Conservation (phyloP, 1,140 invertebrate species). For the Branchinecta lynchi region DNA sequence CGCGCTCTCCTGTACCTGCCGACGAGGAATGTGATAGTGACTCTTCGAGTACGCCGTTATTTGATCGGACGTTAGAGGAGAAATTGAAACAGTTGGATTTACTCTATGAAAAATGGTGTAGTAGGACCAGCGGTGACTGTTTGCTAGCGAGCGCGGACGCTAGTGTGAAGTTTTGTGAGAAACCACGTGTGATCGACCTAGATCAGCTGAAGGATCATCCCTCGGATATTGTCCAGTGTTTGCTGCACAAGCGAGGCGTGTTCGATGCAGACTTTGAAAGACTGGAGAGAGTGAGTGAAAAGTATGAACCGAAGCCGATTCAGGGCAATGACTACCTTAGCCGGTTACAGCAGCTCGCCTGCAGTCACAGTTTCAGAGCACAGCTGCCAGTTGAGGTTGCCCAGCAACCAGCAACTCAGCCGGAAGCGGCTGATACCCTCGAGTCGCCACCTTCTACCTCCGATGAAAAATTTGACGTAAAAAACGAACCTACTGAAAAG, state of each 20-base stretch:
- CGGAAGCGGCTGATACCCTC: slow-evolving; percentile 11
- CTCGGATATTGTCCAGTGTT: slow-evolving; percentile 80
- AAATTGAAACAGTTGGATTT: slow-evolving; percentile 74
- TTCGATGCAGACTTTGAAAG: slow-evolving; percentile 91
- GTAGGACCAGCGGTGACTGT: slow-evolving; percentile 24
- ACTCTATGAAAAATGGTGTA: slow-evolving; percentile 75
- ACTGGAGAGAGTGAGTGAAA: slow-evolving; percentile 69
- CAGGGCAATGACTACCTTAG: not conserved
- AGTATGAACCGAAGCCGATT: slow-evolving; percentile 53
- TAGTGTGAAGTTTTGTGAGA: slow-evolving; percentile 40
- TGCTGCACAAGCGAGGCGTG: slow-evolving; percentile 77
- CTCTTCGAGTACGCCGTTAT: slow-evolving; percentile 24
- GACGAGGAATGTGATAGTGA: slow-evolving; percentile 18
- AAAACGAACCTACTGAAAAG: no score
- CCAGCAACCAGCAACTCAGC: no score
- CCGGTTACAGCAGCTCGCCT: not conserved
- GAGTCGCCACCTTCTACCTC: slow-evolving; percentile 13
- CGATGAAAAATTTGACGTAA: slow-evolving; percentile 19
- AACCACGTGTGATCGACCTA: slow-evolving; percentile 44
- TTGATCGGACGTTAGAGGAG: slow-evolving; percentile 50
- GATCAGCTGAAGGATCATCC: slow-evolving; percentile 47
- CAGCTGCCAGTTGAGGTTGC: not conserved
- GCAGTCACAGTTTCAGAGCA: not conserved
- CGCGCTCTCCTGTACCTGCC: not conserved
- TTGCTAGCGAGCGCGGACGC: slow-evolving; percentile 19